Base-by-base conservation (phyloP, 2,888 invertebrate species). In the Hemicrepidius hirtus region DNA sequence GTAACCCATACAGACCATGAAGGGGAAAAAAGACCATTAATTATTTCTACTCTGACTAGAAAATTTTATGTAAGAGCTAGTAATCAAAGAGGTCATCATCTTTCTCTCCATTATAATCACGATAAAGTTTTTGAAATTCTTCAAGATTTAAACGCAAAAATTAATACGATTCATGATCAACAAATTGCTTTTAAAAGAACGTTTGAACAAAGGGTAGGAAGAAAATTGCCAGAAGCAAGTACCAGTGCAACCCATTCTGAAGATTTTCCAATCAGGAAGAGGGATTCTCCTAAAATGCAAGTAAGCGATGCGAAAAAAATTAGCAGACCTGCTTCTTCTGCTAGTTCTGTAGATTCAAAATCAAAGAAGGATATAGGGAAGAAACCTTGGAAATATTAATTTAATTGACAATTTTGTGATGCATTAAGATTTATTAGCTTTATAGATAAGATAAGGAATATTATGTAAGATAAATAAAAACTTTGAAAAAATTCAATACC, bases 11-110 rank as follows among this genome's bases (percentile, higher is more conserved):
- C 80, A 0, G 72, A 75, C n/a, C 57, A 76, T 12, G 32, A 35
- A 10, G 65, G 71, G 1, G 70, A 71, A n/a, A 73, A 64, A n/a
- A 68, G 75, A 21, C 82, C 84, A 0, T 73, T 83, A 28, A 73
- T 82, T 12, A 80, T 85, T 46, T 84, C 84, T 7, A 84, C 85
- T 4, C 71, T 85, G 50, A 85, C 84, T 6, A 80, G 81, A 72
- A 84, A 83, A 74, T 84, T 85, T 69, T 85, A 81, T 69, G 68
- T 84, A 18, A 75, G 76, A 4, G 60, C 78, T 9, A 81, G 79
- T 46, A 67, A 75, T 4, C 63, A 79, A 20, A 72, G 83, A 60
- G 83, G 82, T 7, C 79, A 82, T 64, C 78, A 81, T 64, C 76
- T 75, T 10, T 75, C 77, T 44, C 18, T 57, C 1, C 12, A 49